Base-by-base conservation (phyloP, 2,888 invertebrate genomes). In the Luperina nickerlii region DNA sequence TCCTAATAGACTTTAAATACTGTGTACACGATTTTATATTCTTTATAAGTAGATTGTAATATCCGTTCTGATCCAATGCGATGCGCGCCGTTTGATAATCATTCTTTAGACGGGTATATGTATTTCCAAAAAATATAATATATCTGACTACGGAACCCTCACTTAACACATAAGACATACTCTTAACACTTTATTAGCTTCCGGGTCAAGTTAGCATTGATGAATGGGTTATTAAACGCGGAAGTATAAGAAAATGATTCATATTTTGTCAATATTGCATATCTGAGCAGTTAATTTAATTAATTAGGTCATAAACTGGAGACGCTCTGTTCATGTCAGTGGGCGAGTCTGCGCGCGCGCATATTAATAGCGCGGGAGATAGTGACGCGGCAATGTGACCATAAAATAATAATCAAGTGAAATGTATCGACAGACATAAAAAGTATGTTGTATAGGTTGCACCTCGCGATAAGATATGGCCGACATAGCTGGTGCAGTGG, bases 341-440 rank as follows among this genome's bases (percentile, higher is more conserved):
- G 88, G 88, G 76, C 85, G 85, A 87, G 87, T 87, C 82, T 85
- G 85, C 78, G 89, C 76, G 69, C 62, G 76, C 82, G 88, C 83
- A 76, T 89, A 87, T 87, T 87, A 71, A 89, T 87, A 87, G 88
- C 82, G 67, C 62, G 38, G 68, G 80, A 82, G 87, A 89, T 89
- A 85, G 86, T 79, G 74, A 76, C 76, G 85, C 74, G 87, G 42
- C 87, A 81, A 75, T 81, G 81, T 81, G 85, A 54, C 77, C 74
- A 73, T 69, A 75, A 75, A 78, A 73, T 75, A 67, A 79, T 84
- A 84, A 84, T 83, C 45, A 63, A 68, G 51, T 78, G 60, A 69
- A 51, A 78, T 69, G 78, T 77, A 66, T 45, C n/a, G 74, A 27
- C 57, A 65, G 81, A 57, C 51, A 38, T 6, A 6, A 38, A 38